Evolutionary conservation across 2,888 invertebrate species (phyloP), one percentile per base, ranked within the genome.

Genomic region (Oegoconia quadripuncta): DNA sequence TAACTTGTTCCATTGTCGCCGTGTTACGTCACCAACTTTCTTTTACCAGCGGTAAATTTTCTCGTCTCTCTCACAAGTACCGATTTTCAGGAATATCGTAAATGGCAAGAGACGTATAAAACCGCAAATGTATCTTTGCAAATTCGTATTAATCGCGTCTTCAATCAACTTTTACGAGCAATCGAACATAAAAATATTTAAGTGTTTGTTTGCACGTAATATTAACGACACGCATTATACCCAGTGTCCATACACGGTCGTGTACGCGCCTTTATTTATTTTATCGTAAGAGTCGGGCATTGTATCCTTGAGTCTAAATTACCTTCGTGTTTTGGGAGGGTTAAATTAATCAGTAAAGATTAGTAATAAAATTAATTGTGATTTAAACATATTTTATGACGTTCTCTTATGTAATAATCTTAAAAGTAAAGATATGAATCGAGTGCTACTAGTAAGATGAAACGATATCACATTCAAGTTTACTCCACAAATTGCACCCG

Each of bases 91-190:
- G n/a, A n/a, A n/a, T n/a, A n/a, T n/a, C n/a, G n/a, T n/a, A n/a
- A n/a, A n/a, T n/a, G n/a, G n/a, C n/a, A n/a, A n/a, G n/a, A n/a
- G n/a, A n/a, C n/a, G n/a, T n/a, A n/a, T n/a, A n/a, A n/a, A n/a
- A n/a, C n/a, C n/a, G n/a, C n/a, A n/a, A n/a, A n/a, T n/a, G n/a
- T n/a, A n/a, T n/a, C n/a, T n/a, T n/a, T n/a, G n/a, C n/a, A n/a
- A n/a, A n/a, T n/a, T n/a, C n/a, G n/a, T n/a, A 77, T 76, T 73
- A 82, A 80, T 74, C 60, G 54, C 52, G 64, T 56, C 65, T 75
- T 84, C 84, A 86, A 87, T 87, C 83, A 83, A 69, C 52, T 69
- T 86, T 87, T 87, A 87, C 82, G 86, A 83, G 58, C 70, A 59
- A 71, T 76, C 68, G 64, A 70, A 47, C 82, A 76, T 86, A 86